Conservation (phyloP, 1,140 invertebrate species). For the Octopus sinensis region DNA sequence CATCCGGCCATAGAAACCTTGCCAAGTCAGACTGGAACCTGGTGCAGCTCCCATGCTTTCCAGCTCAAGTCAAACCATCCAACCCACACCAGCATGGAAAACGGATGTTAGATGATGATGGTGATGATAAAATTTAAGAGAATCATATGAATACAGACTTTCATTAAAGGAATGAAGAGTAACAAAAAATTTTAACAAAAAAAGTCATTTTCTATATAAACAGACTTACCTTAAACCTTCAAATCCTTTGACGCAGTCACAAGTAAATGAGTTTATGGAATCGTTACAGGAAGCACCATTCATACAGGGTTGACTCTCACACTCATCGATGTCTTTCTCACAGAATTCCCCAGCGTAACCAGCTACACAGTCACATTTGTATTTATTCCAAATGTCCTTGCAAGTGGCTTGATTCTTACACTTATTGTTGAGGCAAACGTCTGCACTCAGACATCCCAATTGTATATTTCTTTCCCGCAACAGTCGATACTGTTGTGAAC, state of each 20-base stretch:
- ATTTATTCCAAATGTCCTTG: constrained; percentile 51
- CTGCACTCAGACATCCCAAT: constrained; percentile 22
- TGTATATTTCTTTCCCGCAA: constrained; percentile 13
- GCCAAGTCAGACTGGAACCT: too few species aligned
- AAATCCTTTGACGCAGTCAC: constrained; percentile 85
- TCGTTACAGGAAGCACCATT: constrained; percentile 90
- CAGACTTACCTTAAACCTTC: constrained; percentile 65
- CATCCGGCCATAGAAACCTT: too few species aligned
- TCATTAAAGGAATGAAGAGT: constrained; percentile 63
- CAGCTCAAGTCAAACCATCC: too few species aligned
- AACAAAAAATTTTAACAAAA: neutral
- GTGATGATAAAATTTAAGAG: too few species aligned
- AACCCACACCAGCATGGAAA: too few species aligned
- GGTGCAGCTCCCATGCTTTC: too few species aligned
- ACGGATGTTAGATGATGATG: too few species aligned
- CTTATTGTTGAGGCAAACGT: constrained; percentile 26
- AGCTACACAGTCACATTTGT: constrained; percentile 52
- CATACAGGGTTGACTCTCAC: constrained; percentile 50
- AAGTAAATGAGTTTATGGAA: constrained; percentile 84
- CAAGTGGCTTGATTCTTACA: constrained; percentile 58
- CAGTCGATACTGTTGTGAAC: neutral
- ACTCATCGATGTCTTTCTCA: constrained; percentile 78
- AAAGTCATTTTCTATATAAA: neutral
- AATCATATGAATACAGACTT: constrained; percentile 65
- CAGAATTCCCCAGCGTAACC: constrained; percentile 86